A percentile compares a stretch with the other conserved stretches of the same genome.
Conservation (phyloP, 2,888 invertebrate species). For the Torymus tubicola region DNA sequence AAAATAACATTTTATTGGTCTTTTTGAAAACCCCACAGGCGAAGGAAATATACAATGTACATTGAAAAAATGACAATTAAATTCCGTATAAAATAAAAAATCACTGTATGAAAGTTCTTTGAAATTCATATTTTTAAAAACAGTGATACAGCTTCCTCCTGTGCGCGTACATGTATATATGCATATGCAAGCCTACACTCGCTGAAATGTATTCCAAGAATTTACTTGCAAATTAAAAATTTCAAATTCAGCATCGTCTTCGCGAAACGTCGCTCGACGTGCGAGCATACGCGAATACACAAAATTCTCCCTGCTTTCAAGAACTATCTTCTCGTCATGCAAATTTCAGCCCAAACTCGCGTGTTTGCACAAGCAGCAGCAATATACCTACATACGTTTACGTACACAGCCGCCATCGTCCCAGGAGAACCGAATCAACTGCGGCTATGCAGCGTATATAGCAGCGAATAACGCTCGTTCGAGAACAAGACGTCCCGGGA, state of each 20-base stretch:
- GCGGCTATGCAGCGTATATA: too few species aligned
- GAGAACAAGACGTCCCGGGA: neutral
- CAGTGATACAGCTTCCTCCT: too few species aligned
- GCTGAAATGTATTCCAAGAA: neutral
- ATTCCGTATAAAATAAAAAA: too few species aligned
- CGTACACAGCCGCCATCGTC: neutral
- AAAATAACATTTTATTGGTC: too few species aligned
- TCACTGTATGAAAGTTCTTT: too few species aligned
- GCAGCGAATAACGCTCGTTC: slow-evolving; percentile 1
- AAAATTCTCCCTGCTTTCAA: neutral
- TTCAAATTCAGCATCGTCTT: slow-evolving; percentile 5
- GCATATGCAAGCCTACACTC: too few species aligned
- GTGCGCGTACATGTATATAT: too few species aligned
- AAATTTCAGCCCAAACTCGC: slow-evolving; percentile 31
- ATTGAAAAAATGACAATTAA: too few species aligned
- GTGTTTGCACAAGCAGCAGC: slow-evolving; percentile 24
- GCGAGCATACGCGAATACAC: too few species aligned
- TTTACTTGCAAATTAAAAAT: slow-evolving; percentile 39
- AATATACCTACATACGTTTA: neutral
- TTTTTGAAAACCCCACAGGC: too few species aligned
- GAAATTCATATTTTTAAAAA: too few species aligned
- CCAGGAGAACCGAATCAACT: slow-evolving; percentile 28
- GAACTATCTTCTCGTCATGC: slow-evolving; percentile 25
- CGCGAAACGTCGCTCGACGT: neutral
- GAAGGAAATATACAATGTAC: too few species aligned